Base-by-base conservation (phyloP, 2,113 vertebrate genomes). In the zebrafish (Danio rerio) region DNA sequence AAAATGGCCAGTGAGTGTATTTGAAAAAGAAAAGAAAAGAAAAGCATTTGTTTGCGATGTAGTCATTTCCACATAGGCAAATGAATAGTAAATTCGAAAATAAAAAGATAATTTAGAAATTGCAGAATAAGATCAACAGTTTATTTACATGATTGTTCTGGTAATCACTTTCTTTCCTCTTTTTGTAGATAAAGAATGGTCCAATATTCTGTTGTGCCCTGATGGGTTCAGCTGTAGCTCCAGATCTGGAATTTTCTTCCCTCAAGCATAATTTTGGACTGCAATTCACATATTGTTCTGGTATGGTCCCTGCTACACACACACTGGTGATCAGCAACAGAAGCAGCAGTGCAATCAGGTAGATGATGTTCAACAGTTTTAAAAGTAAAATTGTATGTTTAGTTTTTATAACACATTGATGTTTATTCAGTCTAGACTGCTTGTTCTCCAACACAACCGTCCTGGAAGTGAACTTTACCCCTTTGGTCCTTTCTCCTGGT, bases 181-280 rank as follows among this genome's bases (percentile, higher is more conserved):
- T 4, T 63, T 59, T 42, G 13, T 91, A 98, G 97, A 93, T 99
- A 80, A 94, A 88, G 84, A 90, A 94, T 0, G 96, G 94, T 0
- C 94, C 94, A 4, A 87, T 74, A 0, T 95, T 95, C 21, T 84
- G 2, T 0, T 95, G 95, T 5, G 1, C 53, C 6, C 66, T 98
- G 42, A 82, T 69, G 45, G 95, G 95, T 56, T 88, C 80, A 0
- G 92, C 91, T 0, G 79, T 94, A 40, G 84, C 88, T 31, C 94
- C 94, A 0, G 86, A 89, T 0, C 13, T 97, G 55, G 90, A 95
- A 42, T 97, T 98, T 89, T 97, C 95, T 70, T 95, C 94, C 86
- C 94, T 91, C 78, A 95, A 88, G 82, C 87, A 95, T 84, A 92
- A 96, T 90, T 99, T 99, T 87, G 96, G 96, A 49, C 90, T 88